Percentiles rank a stretch among this genome's conserved stretches.
phyloP scores from a whole-genome alignment of 1,140 invertebrate species.

The Phymorhynchus buccinoides region DNA sequence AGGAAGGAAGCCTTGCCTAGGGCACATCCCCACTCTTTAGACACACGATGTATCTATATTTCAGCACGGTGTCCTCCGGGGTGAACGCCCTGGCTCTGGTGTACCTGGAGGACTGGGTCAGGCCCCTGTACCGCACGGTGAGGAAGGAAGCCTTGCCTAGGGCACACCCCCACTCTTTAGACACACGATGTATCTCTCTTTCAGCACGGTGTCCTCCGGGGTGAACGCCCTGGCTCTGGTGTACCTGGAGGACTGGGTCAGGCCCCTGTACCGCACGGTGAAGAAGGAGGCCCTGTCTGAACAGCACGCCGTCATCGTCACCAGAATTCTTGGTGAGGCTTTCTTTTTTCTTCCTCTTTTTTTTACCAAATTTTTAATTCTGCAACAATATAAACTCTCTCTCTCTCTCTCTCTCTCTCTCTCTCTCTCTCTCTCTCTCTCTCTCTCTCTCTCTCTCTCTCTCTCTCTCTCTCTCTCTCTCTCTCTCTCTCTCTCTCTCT shows the following conservation, averaged over 20 bases:
- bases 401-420: too few relatives aligned
- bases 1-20: conserved; percentile 79
- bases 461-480: too few relatives aligned
- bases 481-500: too few relatives aligned
- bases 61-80: conserved; percentile 91
- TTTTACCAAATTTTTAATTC: too few relatives aligned
- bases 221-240: conserved; percentile 92
- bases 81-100: conserved; percentile 92
- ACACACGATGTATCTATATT: too few relatives aligned
- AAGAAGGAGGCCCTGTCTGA: conserved; percentile 80
- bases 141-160: conserved; percentile 79
- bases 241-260: conserved; percentile 88
- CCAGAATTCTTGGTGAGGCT: conserved; percentile 75
- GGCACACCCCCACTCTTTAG: too few relatives aligned
- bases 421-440: too few relatives aligned
- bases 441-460: too few relatives aligned
- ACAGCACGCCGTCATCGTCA: conserved; percentile 80
- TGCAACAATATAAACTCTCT: too few relatives aligned
- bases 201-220: conserved; percentile 91
- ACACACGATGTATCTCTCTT: too few relatives aligned
- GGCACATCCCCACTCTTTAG: too few relatives aligned
- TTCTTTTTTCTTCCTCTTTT: too few relatives aligned
- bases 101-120: conserved; percentile 88
- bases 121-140: conserved; percentile 74
- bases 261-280: conserved; percentile 74